phyloP scores from a whole-genome alignment of 2,888 invertebrate species.

The Plebejus argus region DNA sequence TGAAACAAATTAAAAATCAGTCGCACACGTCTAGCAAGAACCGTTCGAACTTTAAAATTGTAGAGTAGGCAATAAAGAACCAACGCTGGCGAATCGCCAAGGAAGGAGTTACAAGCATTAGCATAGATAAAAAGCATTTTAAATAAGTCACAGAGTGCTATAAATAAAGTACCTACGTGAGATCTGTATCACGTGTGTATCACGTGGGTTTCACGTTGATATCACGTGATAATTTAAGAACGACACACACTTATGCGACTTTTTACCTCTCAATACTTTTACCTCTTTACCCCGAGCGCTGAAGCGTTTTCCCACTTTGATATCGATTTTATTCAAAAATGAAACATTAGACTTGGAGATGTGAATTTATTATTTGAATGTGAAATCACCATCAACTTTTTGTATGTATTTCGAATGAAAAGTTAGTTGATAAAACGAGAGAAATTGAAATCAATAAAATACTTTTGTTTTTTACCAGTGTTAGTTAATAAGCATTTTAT shows the following conservation, averaged over 20 bases:
- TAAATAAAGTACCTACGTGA: slow-evolving; percentile 31
- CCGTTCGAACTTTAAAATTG: slow-evolving; percentile 14
- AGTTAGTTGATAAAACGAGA: not conserved
- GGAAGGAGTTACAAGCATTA: slow-evolving; percentile 34
- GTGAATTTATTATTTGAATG: slow-evolving; percentile 18
- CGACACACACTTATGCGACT: not conserved
- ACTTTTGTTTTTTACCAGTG: no score
- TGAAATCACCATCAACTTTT: slow-evolving; percentile 9
- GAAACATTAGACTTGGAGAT: slow-evolving; percentile 24
- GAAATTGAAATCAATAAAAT: not conserved
- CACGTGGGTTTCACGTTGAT: not conserved
- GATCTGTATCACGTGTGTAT: slow-evolving; percentile 20
- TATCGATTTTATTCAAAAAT: slow-evolving; percentile 21
- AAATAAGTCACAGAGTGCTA: slow-evolving; percentile 34
- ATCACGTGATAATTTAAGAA: slow-evolving; percentile 6
- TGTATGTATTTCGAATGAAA: not conserved
- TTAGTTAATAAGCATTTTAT: no score
- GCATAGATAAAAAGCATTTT: slow-evolving; percentile 35
- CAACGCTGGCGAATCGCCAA: slow-evolving; percentile 29
- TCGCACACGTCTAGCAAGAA: not conserved
- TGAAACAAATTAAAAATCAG: not conserved
- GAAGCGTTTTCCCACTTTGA: slow-evolving; percentile 15
- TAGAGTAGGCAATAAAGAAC: slow-evolving; percentile 15
- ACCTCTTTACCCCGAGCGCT: slow-evolving; percentile 11
- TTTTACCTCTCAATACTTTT: slow-evolving; percentile 20